These are phyloP conservation scores for Emesis russula DNA, from an alignment of 2,888 invertebrate species.

Conservation along the genomic window DNA sequence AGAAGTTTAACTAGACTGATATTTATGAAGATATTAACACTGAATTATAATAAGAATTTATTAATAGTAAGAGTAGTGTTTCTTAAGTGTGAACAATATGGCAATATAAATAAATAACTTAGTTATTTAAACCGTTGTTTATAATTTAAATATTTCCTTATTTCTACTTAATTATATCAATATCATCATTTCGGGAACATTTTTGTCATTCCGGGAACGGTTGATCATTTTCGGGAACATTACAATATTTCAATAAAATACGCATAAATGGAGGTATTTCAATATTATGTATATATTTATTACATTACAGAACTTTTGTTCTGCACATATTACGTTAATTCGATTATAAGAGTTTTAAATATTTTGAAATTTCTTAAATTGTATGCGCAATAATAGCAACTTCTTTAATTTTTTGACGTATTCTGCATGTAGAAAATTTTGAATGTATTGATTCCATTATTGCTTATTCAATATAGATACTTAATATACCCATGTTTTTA, in stretches of 20 bases:
- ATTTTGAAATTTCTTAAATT: slow-evolving; percentile 47
- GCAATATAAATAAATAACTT: too few relatives aligned
- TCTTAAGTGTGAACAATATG: too few relatives aligned
- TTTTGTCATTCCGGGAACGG: slow-evolving; percentile 38
- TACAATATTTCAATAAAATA: slow-evolving; percentile 37
- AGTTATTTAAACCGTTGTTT: too few relatives aligned
- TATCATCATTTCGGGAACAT: slow-evolving; percentile 17
- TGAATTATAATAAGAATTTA: background rate
- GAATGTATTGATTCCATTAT: slow-evolving; percentile 37
- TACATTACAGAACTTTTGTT: slow-evolving; percentile 18
- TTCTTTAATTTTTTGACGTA: slow-evolving; percentile 41
- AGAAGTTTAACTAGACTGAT: background rate
- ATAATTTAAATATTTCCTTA: too few relatives aligned
- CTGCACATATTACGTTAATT: slow-evolving; percentile 21
- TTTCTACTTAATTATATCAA: background rate
- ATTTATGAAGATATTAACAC: slow-evolving; percentile 6
- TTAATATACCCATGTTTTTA: slow-evolving; percentile 20
- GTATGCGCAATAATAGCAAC: slow-evolving; percentile 40
- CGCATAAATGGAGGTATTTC: slow-evolving; percentile 29
- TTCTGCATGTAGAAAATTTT: slow-evolving; percentile 41
- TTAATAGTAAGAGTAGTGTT: background rate
- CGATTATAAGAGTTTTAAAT: slow-evolving; percentile 24
- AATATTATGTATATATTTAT: background rate
- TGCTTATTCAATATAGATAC: slow-evolving; percentile 32
- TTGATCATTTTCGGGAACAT: slow-evolving; percentile 38